Base-by-base conservation (phyloP, 1,140 invertebrate genomes). In the Ips typographus region DNA sequence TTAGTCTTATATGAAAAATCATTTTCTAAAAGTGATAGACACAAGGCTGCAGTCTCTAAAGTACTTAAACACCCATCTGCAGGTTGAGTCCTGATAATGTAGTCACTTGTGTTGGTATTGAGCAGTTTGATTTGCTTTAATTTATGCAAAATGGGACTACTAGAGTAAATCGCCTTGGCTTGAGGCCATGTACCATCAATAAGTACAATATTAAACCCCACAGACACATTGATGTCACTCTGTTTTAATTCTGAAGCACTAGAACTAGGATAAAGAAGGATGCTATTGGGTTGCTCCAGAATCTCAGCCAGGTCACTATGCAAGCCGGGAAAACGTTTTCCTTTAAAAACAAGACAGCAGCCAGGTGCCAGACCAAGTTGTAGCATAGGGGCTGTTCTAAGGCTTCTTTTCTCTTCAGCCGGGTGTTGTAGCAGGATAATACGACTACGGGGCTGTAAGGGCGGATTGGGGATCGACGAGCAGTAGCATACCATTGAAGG, bases 111-210 rank as follows among this genome's bases (percentile, higher is more conserved):
- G 68, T 84, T 85, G 53, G 83, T 85, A 3, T 86, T 85, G 51
- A 91, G 81, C 41, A 96, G 82, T 81, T 95, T 94, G 1, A 94
- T 90, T 76, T 91, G 88, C 72, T 83, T 85, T 52, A 93, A 77
- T 56, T 80, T 81, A 74, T 88, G 87, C 49, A 93, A 78, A 41
- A 85, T 80, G n/a, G 87, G 84, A 79, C 88, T 91, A 52, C 88
- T 87, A 47, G 90, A 86, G 81, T 90, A 93, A 65, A 93, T 93
- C 8, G 89, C 89, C 83, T 94, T 95, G 6, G 95, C 94, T 84
- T 98, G 94, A 22, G 92, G 89, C 94, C 94, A 98, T 42, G 94
- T 98, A 40, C 94, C 94, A 86, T 98, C 94, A 71, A 98, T 86
- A 58, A 98, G 80, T 51, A 98, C 83, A 47, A 97, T 82, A 81